Conservation (phyloP, 2,113 vertebrate species). For the Neoarius graeffei region DNA sequence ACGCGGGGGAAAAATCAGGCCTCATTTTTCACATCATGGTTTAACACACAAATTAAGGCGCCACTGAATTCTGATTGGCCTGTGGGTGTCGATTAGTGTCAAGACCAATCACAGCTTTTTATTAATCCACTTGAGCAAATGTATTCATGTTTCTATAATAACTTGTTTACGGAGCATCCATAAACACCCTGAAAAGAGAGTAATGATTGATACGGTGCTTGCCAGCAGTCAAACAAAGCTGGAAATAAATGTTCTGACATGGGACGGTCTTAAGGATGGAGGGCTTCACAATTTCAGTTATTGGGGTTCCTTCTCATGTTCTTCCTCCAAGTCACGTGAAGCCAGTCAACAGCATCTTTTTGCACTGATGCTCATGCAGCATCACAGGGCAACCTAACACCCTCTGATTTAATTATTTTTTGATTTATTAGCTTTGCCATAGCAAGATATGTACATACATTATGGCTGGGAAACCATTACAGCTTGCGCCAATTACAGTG, state of each 20-base stretch:
- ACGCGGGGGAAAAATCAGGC: neutral
- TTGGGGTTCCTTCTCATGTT: too few relatives aligned
- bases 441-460: too few relatives aligned
- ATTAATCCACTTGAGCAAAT: neutral
- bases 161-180: too few relatives aligned
- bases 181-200: too few relatives aligned
- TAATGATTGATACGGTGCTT: too few relatives aligned
- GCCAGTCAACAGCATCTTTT: neutral
- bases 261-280: neutral
- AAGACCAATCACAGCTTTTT: neutral
- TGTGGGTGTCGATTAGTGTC: neutral
- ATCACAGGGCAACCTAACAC: too few relatives aligned
- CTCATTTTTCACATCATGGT: neutral
- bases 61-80: neutral
- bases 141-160: neutral
- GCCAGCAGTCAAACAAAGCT: neutral
- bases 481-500: too few relatives aligned
- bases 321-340: too few relatives aligned
- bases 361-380: neutral
- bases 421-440: too few relatives aligned
- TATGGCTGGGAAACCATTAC: too few relatives aligned
- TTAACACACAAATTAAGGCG: neutral
- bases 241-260: too few relatives aligned
- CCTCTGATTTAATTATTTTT: too few relatives aligned
- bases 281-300: neutral